Percentiles rank a stretch among this genome's conserved stretches.
These are phyloP conservation scores for Hoplostethus mediterraneus DNA, from an alignment of 2,797 vertebrate species.

Conservation along the genomic window DNA sequence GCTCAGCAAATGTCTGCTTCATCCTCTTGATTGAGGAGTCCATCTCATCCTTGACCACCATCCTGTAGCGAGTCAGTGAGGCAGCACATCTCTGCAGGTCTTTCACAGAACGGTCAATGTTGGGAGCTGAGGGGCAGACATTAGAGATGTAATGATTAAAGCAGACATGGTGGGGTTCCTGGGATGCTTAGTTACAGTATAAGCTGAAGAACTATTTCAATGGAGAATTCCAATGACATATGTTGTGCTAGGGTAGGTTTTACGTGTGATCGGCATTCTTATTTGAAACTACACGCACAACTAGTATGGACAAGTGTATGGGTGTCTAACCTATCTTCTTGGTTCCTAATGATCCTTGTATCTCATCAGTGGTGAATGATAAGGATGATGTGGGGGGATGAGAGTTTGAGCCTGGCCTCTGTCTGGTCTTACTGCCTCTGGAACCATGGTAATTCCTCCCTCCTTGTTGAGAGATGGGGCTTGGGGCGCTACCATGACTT, in stretches of 20 bases:
- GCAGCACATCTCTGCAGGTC: conserved; percentile 96
- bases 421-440: conserved; percentile 77
- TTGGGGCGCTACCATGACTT: conserved; percentile 65
- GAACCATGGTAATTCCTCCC: conserved; percentile 72
- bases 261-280: not conserved
- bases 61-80: conserved; percentile 93
- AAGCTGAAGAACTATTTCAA: not conserved
- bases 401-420: conserved; percentile 63
- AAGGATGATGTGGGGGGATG: conserved; percentile 58
- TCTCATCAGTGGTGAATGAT: conserved; percentile 50
- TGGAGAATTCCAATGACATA: not conserved
- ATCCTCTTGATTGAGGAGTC: conserved; percentile 95
- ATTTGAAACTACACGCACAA: not conserved
- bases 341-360: conserved; percentile 63
- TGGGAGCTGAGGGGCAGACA: conserved; percentile 84
- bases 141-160: not conserved
- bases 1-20: conserved; percentile 94
- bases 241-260: not conserved
- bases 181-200: too few relatives aligned
- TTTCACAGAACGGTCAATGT: conserved; percentile 96
- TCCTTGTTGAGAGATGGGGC: conserved; percentile 67
- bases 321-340: conserved; percentile 81
- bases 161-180: too few relatives aligned
- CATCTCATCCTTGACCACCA: conserved; percentile 96
- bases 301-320: not conserved